Evolutionary conservation across 30 jellyfish, hydroid and myxozoan genomes (phyloP).

Genomic region (Hydractinia symbiolongicarpus): DNA sequence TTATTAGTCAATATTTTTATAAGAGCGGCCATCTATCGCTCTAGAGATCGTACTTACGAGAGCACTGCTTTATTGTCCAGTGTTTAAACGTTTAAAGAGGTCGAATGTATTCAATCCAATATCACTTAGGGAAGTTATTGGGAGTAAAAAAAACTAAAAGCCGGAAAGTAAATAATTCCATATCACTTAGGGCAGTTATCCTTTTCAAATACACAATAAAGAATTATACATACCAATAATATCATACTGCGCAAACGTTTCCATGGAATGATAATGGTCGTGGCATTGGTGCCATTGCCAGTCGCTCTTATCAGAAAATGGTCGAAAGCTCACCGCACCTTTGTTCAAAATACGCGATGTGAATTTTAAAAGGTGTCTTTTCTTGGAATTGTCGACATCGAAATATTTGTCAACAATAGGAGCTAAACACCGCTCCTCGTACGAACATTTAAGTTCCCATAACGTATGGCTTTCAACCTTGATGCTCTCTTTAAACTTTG

Average conservation of each 20-base stretch:
- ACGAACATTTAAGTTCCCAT: constrained; percentile 70
- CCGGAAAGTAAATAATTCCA: no score
- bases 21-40: no score
- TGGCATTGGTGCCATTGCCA: constrained; percentile 97
- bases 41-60: no score
- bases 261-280: constrained; percentile 88
- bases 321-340: constrained; percentile 91
- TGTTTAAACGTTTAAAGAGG: no score
- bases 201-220: no score
- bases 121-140: no score
- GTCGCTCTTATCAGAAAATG: constrained; percentile 46
- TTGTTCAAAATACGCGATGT: constrained; percentile 72
- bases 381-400: constrained; percentile 32
- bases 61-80: no score
- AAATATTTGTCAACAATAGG: constrained; percentile 55
- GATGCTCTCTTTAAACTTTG: constrained; percentile 63
- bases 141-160: no score
- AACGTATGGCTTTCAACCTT: constrained; percentile 54
- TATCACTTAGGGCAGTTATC: no score
- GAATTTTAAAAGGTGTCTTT: constrained; percentile 61
- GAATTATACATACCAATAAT: constrained; percentile 54
- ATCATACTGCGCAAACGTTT: constrained; percentile 82
- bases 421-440: constrained; percentile 78
- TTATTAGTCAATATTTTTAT: no score
- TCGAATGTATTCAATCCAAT: no score